These are phyloP conservation scores for Phymastichus coffea DNA, from an alignment of 1,140 invertebrate genomes.

Conservation along the genomic window DNA sequence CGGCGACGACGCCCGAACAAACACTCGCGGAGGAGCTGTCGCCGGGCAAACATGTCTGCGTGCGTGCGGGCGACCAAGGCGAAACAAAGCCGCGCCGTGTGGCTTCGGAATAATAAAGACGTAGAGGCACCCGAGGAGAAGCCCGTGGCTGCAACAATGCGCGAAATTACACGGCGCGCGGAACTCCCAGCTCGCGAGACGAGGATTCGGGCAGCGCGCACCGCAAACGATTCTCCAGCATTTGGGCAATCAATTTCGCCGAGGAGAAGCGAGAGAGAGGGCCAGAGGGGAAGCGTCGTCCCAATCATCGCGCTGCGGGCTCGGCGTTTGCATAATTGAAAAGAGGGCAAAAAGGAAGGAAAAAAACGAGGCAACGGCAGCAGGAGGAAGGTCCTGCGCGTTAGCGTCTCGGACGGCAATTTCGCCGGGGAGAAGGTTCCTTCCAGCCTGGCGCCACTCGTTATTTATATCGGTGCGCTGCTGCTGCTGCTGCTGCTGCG, in stretches of 20 bases:
- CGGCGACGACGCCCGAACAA: too few relatives aligned
- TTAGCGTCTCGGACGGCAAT: conserved; percentile 9
- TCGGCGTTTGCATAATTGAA: conserved; percentile 29
- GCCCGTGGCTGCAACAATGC: neutral
- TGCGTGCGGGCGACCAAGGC: neutral
- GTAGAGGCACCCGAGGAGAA: neutral
- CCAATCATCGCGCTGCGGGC: neutral
- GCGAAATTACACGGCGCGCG: neutral
- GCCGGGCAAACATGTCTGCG: conserved; percentile 16
- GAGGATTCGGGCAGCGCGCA: too few relatives aligned
- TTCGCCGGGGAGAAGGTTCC: conserved; percentile 22
- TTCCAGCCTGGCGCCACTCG: conserved; percentile 47
- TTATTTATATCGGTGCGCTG: conserved; percentile 53
- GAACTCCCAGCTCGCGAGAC: conserved; percentile 13
- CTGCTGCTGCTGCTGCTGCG: too few relatives aligned
- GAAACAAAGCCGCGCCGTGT: neutral
- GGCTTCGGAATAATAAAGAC: neutral
- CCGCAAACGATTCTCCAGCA: conserved; percentile 25
- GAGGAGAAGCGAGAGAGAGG: conserved; percentile 18
- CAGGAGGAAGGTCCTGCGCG: conserved; percentile 21
- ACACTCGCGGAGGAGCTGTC: too few relatives aligned
- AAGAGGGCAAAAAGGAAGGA: conserved; percentile 18
- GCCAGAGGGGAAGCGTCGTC: neutral
- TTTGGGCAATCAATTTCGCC: conserved; percentile 22
- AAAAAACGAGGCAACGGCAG: neutral